Evolutionary conservation across 1,140 invertebrate species (phyloP).

Genomic region (Drosophila hydei): DNA sequence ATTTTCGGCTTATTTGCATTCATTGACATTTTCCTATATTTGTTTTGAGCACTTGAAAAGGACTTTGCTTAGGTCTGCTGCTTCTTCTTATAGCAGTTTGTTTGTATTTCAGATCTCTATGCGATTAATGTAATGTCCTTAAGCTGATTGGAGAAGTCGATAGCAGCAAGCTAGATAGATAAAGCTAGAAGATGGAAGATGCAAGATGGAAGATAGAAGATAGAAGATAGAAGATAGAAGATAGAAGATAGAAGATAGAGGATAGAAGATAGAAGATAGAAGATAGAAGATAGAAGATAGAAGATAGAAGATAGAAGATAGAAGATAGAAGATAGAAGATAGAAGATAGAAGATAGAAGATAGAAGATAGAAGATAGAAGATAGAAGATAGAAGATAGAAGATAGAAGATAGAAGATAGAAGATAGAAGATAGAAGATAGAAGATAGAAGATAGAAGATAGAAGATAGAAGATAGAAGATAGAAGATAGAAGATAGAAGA

Average conservation of each 20-base stretch:
- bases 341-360: not conserved
- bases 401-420: not conserved
- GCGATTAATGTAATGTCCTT: conserved; percentile 14
- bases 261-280: not conserved
- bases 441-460: not conserved
- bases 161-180: not conserved
- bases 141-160: conserved; percentile 13
- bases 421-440: not conserved
- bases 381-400: not conserved
- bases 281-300: not conserved
- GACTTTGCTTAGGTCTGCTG: conserved; percentile 5
- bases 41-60: conserved; percentile 20
- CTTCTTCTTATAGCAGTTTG: not conserved
- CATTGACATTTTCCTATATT: conserved; percentile 30
- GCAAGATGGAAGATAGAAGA: too few species aligned
- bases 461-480: not conserved
- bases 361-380: not conserved
- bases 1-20: conserved; percentile 68
- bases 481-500: not conserved
- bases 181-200: not conserved
- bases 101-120: not conserved
- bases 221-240: too few species aligned
- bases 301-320: not conserved
- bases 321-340: not conserved
- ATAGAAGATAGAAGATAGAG: too few species aligned